phyloP scores from a whole-genome alignment of 2,113 vertebrate species.

The Neogale vison region DNA sequence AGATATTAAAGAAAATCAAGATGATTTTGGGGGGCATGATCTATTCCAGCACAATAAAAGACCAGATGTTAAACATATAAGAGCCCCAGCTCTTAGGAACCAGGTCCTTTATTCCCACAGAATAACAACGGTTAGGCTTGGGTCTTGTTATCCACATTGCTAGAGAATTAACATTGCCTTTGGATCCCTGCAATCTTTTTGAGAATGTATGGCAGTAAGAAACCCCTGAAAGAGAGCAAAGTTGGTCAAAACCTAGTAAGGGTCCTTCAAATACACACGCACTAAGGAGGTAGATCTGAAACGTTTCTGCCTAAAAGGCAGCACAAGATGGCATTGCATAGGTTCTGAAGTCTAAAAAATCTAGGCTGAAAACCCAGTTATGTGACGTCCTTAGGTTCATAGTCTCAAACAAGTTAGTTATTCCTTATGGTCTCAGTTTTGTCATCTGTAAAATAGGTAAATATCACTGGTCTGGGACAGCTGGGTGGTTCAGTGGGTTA shows the following conservation, averaged over 20 bases:
- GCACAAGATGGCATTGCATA: not conserved
- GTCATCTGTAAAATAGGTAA: not conserved
- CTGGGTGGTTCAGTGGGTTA: not conserved
- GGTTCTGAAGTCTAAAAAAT: not conserved
- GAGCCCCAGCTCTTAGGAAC: not conserved
- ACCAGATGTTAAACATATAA: not conserved
- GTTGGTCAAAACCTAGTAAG: not conserved
- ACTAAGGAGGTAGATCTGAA: not conserved
- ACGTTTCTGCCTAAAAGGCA: not conserved
- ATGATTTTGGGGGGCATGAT: not conserved
- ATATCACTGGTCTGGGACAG: not conserved
- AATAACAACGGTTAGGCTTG: not conserved
- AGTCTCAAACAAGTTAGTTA: not conserved
- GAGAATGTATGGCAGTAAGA: not conserved
- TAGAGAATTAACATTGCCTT: not conserved
- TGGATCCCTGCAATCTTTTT: not conserved
- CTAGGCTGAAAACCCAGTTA: conserved; percentile 6
- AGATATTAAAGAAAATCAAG: not conserved
- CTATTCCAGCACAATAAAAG: not conserved
- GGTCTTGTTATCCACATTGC: not conserved
- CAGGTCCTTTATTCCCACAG: not conserved
- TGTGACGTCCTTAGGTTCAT: not conserved
- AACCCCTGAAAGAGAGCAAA: not conserved
- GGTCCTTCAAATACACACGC: not conserved
- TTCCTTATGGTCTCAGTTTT: not conserved